Evolutionary conservation across 2,113 vertebrate genomes (phyloP), one percentile per base, ranked within the genome.

Genomic region (Ellobius talpinus): DNA sequence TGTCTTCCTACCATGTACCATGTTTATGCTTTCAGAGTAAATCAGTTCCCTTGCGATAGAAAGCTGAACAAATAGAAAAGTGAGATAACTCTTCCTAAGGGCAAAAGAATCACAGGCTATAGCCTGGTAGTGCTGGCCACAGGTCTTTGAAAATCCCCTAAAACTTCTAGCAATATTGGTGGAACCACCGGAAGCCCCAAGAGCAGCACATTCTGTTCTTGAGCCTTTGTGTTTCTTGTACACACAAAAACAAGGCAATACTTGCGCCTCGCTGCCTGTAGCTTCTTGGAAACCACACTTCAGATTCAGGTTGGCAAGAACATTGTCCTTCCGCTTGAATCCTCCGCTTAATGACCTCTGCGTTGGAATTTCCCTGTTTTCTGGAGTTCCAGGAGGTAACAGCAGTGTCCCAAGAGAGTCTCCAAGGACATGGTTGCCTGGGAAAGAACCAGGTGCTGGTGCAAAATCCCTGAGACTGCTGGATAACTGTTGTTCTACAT

Each of bases 241-340:
- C 73, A 93, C 90, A 77, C 70, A 96, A 79, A 97, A 96, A 96
- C 36, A 97, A 90, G 73, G 76, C 92, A 96, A 93, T 45, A 98
- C 98, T 98, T 98, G 97, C 81, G 24, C 98, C 97, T 98, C 90
- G 8, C 12, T 96, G 68, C 92, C 95, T 39, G 91, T n/a, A 85
- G 82, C 72, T 63, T 98, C 98, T 95, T 94, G 94, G 91, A 96
- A 97, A 36, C 97, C 95, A 72, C 68, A 87, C 82, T 96, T 97
- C 65, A 95, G 85, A 88, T 88, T 93, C 77, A 90, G 42, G 5
- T 87, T 93, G 74, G 73, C 79, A 81, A 91, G 82, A 72, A 97
- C 74, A 81, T 91, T 96, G n/a, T 97, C 96, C 39, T 97, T 97
- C 81, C 68, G 26, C 50, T 97, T 97, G 91, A 95, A 97, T 81